Evolutionary conservation across 2,888 invertebrate genomes (phyloP).

Genomic region (Meganola albula): DNA sequence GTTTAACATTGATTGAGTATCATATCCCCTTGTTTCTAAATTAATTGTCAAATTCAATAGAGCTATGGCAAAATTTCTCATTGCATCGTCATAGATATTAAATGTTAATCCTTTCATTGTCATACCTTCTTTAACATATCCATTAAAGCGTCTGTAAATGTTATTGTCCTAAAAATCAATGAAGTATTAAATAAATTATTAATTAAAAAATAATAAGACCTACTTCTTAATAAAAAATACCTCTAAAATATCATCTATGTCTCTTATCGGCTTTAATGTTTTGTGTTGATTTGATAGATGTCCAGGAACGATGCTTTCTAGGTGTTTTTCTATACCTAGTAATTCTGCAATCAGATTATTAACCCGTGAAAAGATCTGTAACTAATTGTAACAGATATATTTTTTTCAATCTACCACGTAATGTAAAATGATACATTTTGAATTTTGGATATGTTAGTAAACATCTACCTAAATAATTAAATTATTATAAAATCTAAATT

Average conservation of each 20-base stretch:
- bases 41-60: slow-evolving; percentile 63
- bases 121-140: slow-evolving; percentile 40
- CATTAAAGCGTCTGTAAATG: slow-evolving; percentile 36
- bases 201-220: not conserved
- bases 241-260: slow-evolving; percentile 12
- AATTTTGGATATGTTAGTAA: too few relatives aligned
- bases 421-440: too few relatives aligned
- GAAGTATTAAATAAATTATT: not conserved
- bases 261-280: slow-evolving; percentile 10
- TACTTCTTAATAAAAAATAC: slow-evolving; percentile 8
- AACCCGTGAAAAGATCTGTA: too few relatives aligned
- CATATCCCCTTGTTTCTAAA: slow-evolving; percentile 42
- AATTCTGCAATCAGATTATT: slow-evolving; percentile 14
- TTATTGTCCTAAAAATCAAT: slow-evolving; percentile 44
- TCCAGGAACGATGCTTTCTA: slow-evolving; percentile 25
- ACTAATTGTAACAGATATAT: too few relatives aligned
- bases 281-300: slow-evolving; percentile 32
- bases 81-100: slow-evolving; percentile 64
- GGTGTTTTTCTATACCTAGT: slow-evolving; percentile 12
- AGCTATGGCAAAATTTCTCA: slow-evolving; percentile 62
- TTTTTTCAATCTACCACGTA: too few relatives aligned
- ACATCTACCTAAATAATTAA: too few relatives aligned
- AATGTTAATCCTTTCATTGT: slow-evolving; percentile 59
- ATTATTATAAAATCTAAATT: too few relatives aligned
- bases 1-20: slow-evolving; percentile 43